A percentile compares a stretch with the other conserved stretches of the same genome.
These are phyloP conservation scores for Ophraella communa DNA, from an alignment of 2,888 invertebrate genomes.

Conservation along the genomic window DNA sequence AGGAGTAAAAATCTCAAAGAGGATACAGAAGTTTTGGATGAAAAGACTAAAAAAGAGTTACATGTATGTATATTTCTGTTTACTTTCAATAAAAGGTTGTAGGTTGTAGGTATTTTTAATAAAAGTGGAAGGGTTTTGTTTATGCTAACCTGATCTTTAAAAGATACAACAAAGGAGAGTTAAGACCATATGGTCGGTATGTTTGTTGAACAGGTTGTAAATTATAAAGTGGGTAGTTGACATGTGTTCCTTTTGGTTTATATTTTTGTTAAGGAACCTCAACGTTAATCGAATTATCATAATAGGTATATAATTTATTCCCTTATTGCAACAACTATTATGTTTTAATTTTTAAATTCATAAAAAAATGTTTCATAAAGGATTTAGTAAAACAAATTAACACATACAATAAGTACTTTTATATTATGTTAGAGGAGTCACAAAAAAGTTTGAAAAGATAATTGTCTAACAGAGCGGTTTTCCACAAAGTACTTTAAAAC, in stretches of 20 bases:
- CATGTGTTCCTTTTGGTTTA: neutral
- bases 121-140: neutral
- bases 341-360: too few relatives aligned
- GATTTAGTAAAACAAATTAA: too few relatives aligned
- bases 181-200: neutral
- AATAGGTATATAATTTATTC: too few relatives aligned
- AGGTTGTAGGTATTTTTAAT: neutral
- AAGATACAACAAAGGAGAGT: constrained; percentile 3
- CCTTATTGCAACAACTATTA: too few relatives aligned
- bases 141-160: neutral
- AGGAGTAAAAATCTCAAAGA: constrained; percentile 8
- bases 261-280: neutral
- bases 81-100: neutral
- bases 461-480: too few relatives aligned
- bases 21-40: constrained; percentile 26
- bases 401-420: too few relatives aligned
- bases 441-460: too few relatives aligned
- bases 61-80: constrained; percentile 26
- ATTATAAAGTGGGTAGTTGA: constrained; percentile 2
- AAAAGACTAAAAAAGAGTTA: constrained; percentile 31
- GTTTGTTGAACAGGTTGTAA: neutral
- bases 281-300: neutral
- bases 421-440: too few relatives aligned
- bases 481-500: too few relatives aligned
- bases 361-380: too few relatives aligned